Base-by-base conservation (phyloP, 1,140 invertebrate species). In the Drepana arcuata region DNA sequence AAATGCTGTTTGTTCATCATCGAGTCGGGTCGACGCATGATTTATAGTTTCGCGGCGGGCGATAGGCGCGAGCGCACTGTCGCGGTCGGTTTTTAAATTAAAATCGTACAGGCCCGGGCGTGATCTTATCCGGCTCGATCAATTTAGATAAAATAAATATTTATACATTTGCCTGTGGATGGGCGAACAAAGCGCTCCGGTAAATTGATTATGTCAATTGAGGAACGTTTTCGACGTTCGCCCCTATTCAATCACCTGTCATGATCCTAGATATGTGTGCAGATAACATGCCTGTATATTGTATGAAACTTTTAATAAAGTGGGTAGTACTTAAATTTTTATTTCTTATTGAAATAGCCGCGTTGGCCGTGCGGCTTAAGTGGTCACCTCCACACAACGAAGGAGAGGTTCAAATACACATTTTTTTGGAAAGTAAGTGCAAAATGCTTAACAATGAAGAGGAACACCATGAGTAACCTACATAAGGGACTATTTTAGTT, bases 131-230 rank as follows among this genome's bases (percentile, higher is more conserved):
- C 72, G 49, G 39, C 37, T 70, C 64, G 77, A 81, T 81, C 77
- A 73, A 79, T 81, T 81, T 81, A 81, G 72, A 81, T 81, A 79
- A 81, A 81, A 79, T 73, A 79, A 81, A 81, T 81, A 81, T 81
- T 81, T 81, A 79, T 81, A 75, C 74, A 71, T 65, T 70, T 55
- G 55, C 66, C 67, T 63, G 58, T 68, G 60, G 72, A 78, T 70
- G 63, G 58, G 61, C 61, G 70, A 74, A 78, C 75, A 77, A 78
- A 71, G 70, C 60, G 60, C 61, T 74, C 64, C 57, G 46, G 62
- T 71, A 72, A 81, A 81, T 78, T 78, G 71, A 81, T 81, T 78
- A 71, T 68, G 62, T 68, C 62, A 55, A 62, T n/a, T 72, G 59
- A 56, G 54, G 35, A 51, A 49, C 48, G 52, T 77, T 48, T 49